Evolutionary conservation across 2,113 vertebrate genomes (phyloP).

Genomic region (Neopipo cinnamomea): DNA sequence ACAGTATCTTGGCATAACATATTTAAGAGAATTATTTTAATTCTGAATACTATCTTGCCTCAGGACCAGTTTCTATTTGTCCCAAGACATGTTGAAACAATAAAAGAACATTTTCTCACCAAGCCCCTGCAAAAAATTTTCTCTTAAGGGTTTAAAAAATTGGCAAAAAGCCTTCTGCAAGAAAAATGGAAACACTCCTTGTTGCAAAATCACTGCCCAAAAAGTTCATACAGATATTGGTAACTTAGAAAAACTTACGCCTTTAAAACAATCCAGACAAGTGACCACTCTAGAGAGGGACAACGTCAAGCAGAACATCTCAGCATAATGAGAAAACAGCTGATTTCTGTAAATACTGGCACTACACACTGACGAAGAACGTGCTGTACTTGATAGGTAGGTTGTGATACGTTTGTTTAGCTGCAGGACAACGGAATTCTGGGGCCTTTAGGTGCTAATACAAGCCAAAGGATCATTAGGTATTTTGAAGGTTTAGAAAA

Average conservation of each 20-base stretch:
- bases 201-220: neutral
- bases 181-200: conserved; percentile 28
- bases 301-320: neutral
- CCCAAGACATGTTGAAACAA: conserved; percentile 62
- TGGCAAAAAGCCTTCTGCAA: conserved; percentile 62
- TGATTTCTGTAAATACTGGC: neutral
- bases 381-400: neutral
- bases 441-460: neutral
- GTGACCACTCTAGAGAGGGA: neutral
- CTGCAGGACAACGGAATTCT: neutral
- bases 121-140: conserved; percentile 52
- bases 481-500: neutral
- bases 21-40: conserved; percentile 57
- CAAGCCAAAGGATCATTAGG: neutral
- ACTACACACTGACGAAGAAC: neutral
- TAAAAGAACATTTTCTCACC: conserved; percentile 63
- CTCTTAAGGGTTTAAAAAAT: conserved; percentile 47
- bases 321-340: neutral
- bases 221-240: neutral
- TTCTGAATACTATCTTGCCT: conserved; percentile 48
- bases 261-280: neutral
- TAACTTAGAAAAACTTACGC: neutral
- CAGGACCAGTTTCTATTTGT: conserved; percentile 53
- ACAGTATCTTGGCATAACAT: conserved; percentile 22
- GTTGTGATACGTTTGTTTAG: neutral